phyloP scores from a whole-genome alignment of 2,888 invertebrate genomes.

The Blera fallax region DNA sequence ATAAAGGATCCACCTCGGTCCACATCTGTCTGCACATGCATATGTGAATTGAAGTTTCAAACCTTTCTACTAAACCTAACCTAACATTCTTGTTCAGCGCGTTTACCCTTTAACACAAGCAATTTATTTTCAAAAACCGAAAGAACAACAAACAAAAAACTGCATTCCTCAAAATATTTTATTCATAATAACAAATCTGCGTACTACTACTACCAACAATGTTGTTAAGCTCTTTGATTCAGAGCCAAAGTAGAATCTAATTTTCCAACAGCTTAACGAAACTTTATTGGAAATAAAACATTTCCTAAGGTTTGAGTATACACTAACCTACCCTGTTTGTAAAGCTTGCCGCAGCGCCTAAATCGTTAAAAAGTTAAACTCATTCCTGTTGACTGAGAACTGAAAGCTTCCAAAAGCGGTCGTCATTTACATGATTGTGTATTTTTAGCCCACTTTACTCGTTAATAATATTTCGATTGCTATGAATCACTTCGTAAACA shows the following conservation, averaged over 20 bases:
- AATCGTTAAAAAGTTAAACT: not conserved
- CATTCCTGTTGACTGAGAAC: not conserved
- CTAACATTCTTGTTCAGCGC: too few species aligned
- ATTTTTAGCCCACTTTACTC: conserved; percentile 2
- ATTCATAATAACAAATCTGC: not conserved
- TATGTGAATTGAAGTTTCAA: too few species aligned
- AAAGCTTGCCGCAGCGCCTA: not conserved
- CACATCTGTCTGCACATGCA: too few species aligned
- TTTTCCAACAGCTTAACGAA: not conserved
- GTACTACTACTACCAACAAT: not conserved
- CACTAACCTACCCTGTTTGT: not conserved
- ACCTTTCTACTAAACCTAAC: too few species aligned
- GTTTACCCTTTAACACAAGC: too few species aligned
- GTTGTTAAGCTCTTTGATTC: not conserved
- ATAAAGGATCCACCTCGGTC: too few species aligned
- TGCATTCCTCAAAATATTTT: not conserved
- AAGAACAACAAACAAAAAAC: not conserved
- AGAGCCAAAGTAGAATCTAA: not conserved
- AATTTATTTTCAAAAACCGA: too few species aligned
- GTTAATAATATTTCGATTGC: not conserved
- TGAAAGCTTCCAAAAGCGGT: not conserved
- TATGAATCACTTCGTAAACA: not conserved
- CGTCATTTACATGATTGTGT: not conserved
- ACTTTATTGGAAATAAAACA: conserved; percentile 1
- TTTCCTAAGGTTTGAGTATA: not conserved